Evolutionary conservation across 2,888 invertebrate species (phyloP).

Genomic region (Junonia oenone): DNA sequence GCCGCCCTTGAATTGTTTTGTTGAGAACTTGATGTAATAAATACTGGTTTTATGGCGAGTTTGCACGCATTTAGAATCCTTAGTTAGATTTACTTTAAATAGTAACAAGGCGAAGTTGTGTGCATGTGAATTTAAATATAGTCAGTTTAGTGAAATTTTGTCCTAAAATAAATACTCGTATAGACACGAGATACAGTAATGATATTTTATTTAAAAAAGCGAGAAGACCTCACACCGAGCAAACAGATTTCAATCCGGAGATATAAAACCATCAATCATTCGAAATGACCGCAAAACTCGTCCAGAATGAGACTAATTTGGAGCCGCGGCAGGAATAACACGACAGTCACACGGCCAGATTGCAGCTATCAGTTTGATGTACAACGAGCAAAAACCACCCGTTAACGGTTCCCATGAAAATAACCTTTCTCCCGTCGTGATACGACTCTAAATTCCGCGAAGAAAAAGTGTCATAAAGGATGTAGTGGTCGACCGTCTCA

Average conservation of each 20-base stretch:
- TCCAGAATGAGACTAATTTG: conserved; percentile 17
- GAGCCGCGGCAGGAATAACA: conserved; percentile 18
- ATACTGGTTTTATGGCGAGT: conserved; percentile 18
- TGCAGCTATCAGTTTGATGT: conserved; percentile 19
- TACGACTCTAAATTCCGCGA: conserved; percentile 3
- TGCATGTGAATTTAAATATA: neutral
- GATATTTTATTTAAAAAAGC: neutral
- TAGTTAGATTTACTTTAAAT: neutral
- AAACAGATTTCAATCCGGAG: neutral
- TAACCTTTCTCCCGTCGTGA: conserved; percentile 1
- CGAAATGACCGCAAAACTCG: conserved; percentile 4
- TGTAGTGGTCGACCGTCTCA: neutral
- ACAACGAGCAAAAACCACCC: neutral
- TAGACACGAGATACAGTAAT: too few relatives aligned
- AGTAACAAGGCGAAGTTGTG: neutral
- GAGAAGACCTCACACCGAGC: neutral
- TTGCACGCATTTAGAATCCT: conserved; percentile 9
- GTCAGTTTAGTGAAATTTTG: too few relatives aligned
- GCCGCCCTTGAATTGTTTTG: conserved; percentile 22
- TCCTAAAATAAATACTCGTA: too few relatives aligned
- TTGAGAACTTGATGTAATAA: conserved; percentile 24
- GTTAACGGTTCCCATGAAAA: neutral
- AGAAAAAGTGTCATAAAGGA: neutral
- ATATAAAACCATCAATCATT: neutral
- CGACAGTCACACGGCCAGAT: conserved; percentile 21